These are phyloP conservation scores for Eremophila alpestris DNA, from an alignment of 2,797 vertebrate species.

Conservation along the genomic window DNA sequence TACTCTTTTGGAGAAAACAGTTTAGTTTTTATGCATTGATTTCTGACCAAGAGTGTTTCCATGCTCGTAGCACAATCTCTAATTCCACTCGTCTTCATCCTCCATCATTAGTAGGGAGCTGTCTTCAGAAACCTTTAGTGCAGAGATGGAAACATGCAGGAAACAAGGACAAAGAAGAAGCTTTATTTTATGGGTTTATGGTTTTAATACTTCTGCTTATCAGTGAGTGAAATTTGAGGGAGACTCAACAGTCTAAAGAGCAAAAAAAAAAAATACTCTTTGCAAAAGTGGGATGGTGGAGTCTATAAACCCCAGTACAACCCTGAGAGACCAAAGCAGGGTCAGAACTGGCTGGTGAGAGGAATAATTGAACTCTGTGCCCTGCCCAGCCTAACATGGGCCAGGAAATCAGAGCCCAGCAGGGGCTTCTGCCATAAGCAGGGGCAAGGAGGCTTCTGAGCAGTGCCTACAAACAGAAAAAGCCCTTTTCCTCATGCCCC, in stretches of 20 bases:
- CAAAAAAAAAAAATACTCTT: background rate
- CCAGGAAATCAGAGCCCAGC: background rate
- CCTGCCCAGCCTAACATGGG: background rate
- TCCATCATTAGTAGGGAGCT: rapidly evolving
- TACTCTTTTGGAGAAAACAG: constrained; percentile 27
- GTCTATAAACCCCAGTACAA: background rate
- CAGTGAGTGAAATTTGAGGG: background rate
- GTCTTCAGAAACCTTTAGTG: background rate
- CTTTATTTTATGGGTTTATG: background rate
- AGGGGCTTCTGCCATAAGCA: background rate
- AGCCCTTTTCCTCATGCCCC: background rate
- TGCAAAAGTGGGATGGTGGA: background rate
- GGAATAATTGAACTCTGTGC: background rate
- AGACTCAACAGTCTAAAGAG: background rate
- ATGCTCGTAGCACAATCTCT: background rate
- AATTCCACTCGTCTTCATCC: background rate
- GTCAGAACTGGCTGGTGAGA: background rate
- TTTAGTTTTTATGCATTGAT: constrained; percentile 5
- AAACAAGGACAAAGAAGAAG: background rate
- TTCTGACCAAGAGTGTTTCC: background rate
- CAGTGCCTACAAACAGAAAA: background rate
- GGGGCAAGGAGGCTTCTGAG: background rate
- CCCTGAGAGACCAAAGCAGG: background rate
- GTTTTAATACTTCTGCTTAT: background rate
- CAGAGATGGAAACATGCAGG: background rate